Conservation (phyloP, 2,797 vertebrate genomes). For the Anableps anableps region DNA sequence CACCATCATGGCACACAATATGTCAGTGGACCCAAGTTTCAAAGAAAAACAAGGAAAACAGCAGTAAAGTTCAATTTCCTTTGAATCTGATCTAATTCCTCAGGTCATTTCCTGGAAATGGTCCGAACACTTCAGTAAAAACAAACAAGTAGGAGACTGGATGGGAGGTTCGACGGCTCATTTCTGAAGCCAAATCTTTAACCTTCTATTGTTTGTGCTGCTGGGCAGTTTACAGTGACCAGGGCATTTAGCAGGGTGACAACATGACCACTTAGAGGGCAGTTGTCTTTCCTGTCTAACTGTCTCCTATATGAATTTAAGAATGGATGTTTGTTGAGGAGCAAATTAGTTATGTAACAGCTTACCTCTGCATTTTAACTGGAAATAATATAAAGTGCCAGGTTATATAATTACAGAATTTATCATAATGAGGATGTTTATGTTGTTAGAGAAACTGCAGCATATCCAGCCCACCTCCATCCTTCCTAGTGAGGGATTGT, state of each 20-base stretch:
- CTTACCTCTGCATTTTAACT: conserved; percentile 1
- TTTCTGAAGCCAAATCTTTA: conserved; percentile 54
- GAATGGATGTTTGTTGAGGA: neutral
- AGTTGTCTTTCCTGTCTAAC: conserved; percentile 15
- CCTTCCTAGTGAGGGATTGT: conserved; percentile 5
- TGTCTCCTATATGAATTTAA: conserved; percentile 14
- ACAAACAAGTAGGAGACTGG: conserved; percentile 70
- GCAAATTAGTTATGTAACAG: conserved; percentile 4
- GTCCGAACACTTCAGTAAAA: conserved; percentile 72
- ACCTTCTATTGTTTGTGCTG: conserved; percentile 77
- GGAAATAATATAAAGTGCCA: conserved; percentile 6
- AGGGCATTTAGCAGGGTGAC: conserved; percentile 56
- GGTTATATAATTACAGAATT: conserved; percentile 14
- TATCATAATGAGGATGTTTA: conserved; percentile 16
- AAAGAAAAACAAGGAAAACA: conserved; percentile 29
- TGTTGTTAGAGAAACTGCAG: neutral
- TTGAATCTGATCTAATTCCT: conserved; percentile 54
- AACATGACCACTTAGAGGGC: conserved; percentile 38
- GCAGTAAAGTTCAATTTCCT: conserved; percentile 72
- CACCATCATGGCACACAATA: conserved; percentile 7
- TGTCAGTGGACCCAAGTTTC: conserved; percentile 22
- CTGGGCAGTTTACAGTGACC: conserved; percentile 61
- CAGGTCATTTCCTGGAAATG: conserved; percentile 82
- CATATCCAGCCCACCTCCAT: neutral
- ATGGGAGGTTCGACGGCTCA: conserved; percentile 69